Conservation (phyloP, 2,113 vertebrate species). For the Proteles cristata region DNA sequence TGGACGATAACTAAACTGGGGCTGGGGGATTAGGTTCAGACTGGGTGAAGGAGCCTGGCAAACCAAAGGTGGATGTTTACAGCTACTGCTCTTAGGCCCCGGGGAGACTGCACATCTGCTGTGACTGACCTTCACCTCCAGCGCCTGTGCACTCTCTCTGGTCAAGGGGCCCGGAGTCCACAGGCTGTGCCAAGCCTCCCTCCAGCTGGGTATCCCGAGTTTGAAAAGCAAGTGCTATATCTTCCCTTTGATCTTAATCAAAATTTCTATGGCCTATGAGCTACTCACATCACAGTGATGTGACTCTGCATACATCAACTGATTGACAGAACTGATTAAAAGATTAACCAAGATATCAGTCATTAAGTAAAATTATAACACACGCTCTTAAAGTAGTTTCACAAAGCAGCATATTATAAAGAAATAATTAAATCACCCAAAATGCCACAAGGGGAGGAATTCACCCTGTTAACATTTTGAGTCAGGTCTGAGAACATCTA, state of each 20-base stretch:
- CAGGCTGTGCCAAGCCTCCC: fast-evolving
- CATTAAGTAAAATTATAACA: not conserved
- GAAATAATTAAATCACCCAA: not conserved
- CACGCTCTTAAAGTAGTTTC: not conserved
- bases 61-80: not conserved
- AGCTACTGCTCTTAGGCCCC: too few species aligned
- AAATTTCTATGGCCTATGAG: not conserved
- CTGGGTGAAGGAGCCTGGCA: too few species aligned
- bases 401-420: not conserved
- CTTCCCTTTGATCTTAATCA: not conserved
- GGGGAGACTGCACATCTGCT: not conserved
- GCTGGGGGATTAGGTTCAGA: not conserved
- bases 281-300: not conserved
- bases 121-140: fast-evolving
- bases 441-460: fast-evolving
- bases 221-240: not conserved
- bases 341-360: not conserved
- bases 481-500: not conserved
- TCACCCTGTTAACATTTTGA: not conserved
- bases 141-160: not conserved
- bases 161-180: not conserved
- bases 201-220: not conserved
- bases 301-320: not conserved
- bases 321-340: not conserved
- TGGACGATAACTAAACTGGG: not conserved